phyloP scores from a whole-genome alignment of 1,140 invertebrate species.

The Heterodera schachtii region DNA sequence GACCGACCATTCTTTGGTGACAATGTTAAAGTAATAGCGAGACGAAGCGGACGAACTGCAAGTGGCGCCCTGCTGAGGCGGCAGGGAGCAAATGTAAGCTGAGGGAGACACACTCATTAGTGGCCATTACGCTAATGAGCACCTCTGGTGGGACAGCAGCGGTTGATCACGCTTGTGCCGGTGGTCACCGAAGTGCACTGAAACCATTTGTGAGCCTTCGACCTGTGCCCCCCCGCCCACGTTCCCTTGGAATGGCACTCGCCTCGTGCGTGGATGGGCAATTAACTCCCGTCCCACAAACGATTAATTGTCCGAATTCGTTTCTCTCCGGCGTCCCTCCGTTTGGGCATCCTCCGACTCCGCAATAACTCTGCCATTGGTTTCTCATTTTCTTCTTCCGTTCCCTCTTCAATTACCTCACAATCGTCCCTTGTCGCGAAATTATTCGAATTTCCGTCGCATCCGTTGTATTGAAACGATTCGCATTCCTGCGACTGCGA shows the following conservation, averaged over 20 bases:
- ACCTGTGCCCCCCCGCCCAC: neutral
- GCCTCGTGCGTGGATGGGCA: constrained; percentile 61
- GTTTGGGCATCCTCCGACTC: constrained; percentile 64
- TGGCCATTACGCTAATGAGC: neutral
- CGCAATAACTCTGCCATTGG: constrained; percentile 48
- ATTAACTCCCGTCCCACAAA: constrained; percentile 54
- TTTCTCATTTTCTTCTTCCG: neutral
- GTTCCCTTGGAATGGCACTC: neutral
- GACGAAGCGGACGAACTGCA: constrained; percentile 60
- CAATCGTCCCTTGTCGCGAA: constrained; percentile 61
- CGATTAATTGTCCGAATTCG: constrained; percentile 64
- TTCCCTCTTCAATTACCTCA: constrained; percentile 28
- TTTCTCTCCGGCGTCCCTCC: constrained; percentile 64
- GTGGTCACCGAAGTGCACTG: constrained; percentile 59
- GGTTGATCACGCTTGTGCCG: constrained; percentile 57
- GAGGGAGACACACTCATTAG: too few relatives aligned
- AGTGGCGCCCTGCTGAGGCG: constrained; percentile 59
- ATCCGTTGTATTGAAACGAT: constrained; percentile 61
- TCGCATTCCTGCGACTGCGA: constrained; percentile 65
- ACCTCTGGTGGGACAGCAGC: constrained; percentile 61
- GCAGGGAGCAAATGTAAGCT: constrained; percentile 64
- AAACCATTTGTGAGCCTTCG: neutral
- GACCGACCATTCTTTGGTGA: constrained; percentile 57
- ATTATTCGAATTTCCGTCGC: constrained; percentile 62
- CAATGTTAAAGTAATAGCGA: constrained; percentile 65